These are phyloP conservation scores for Pipra filicauda DNA, from an alignment of 2,113 vertebrate genomes.

Conservation along the genomic window DNA sequence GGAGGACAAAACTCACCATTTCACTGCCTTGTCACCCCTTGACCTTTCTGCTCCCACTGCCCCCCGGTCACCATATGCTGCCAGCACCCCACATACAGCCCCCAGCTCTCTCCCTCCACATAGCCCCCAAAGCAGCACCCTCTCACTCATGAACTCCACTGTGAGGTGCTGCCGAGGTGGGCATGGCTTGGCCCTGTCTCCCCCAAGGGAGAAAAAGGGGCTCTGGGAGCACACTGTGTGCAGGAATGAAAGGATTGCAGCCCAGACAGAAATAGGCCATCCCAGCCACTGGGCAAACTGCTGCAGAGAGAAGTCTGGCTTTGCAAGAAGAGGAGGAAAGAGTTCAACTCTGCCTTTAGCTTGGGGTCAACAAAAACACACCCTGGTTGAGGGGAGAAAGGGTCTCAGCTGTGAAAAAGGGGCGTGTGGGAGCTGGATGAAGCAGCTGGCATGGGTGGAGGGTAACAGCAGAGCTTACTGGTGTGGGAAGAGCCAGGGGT, in stretches of 20 bases:
- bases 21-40: background rate
- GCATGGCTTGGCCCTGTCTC: background rate
- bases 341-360: background rate
- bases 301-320: background rate
- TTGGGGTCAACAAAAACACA: background rate
- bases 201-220: background rate
- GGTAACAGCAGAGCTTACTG: background rate
- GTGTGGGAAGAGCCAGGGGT: background rate
- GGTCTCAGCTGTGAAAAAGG: background rate
- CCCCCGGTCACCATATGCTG: rapidly evolving
- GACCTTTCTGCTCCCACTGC: background rate
- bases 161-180: background rate
- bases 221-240: background rate
- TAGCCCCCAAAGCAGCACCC: background rate
- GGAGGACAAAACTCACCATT: background rate
- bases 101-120: rapidly evolving
- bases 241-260: background rate
- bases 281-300: background rate
- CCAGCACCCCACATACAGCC: rapidly evolving
- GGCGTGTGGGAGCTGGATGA: rapidly evolving
- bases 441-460: background rate
- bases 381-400: background rate
- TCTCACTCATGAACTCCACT: rapidly evolving
- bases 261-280: rapidly evolving
- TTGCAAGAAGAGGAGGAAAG: background rate